phyloP scores from a whole-genome alignment of 2,888 invertebrate genomes.

The Rhorus exstirpatorius region DNA sequence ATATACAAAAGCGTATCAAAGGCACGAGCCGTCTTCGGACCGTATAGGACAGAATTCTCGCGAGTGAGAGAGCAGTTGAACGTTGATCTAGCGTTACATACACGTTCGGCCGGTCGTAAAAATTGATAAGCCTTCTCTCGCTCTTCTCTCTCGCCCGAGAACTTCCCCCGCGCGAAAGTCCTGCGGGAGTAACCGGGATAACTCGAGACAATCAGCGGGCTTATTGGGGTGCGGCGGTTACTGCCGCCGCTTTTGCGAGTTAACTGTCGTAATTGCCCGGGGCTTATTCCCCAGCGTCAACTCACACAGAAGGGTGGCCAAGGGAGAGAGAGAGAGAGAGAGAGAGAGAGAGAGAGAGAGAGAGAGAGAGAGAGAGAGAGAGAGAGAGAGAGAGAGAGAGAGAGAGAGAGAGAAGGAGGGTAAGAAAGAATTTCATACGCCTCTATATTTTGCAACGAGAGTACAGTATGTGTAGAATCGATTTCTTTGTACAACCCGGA shows the following conservation, averaged over 20 bases:
- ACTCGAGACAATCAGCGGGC: conserved; percentile 79
- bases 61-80: conserved; percentile 19
- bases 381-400: background rate
- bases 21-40: conserved; percentile 35
- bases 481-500: conserved; percentile 13
- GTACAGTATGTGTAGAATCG: conserved; percentile 20
- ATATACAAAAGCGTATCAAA: conserved; percentile 66
- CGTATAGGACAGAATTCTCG: conserved; percentile 41
- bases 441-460: conserved; percentile 17
- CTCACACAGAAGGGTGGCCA: conserved; percentile 40
- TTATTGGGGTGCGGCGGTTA: conserved; percentile 75
- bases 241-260: conserved; percentile 72
- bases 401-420: background rate
- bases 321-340: background rate
- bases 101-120: conserved; percentile 73
- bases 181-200: conserved; percentile 74
- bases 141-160: conserved; percentile 3
- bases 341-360: background rate
- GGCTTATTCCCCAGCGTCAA: conserved; percentile 61
- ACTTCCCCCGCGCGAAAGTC: conserved; percentile 59
- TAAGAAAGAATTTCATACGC: conserved; percentile 13
- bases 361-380: background rate
- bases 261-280: conserved; percentile 77
- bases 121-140: conserved; percentile 77
- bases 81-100: conserved; percentile 40